Base-by-base conservation (phyloP, 2,888 invertebrate species). In the Zygaena filipendulae region DNA sequence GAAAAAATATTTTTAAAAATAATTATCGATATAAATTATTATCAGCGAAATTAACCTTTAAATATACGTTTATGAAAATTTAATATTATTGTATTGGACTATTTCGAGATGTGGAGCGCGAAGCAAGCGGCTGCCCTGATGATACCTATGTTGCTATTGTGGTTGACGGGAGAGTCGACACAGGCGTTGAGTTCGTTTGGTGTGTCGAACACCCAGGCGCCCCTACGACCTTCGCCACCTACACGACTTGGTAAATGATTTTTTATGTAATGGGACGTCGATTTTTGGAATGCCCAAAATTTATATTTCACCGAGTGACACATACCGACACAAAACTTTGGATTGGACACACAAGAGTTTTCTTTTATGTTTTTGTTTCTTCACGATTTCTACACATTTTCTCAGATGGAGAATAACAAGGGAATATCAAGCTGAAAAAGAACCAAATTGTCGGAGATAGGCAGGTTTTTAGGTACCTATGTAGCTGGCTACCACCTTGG, bases 171-270 rank as follows among this genome's bases (percentile, higher is more conserved):
- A 6, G 66, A 70, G 27, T 70, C 72, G 9, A 83, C 85, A 2
- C 81, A 84, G 45, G 87, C 87, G 11, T 69, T 87, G 38, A 87
- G 87, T 32, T 87, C 87, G 19, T 87, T 87, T 47, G 87, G 87
- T 23, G 87, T 87, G 45, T 84, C 85, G 10, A 87, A 82, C 51
- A 82, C 84, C 21, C 75, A 79, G 40, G 79, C 82, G 25, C 80
- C 84, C 3, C 71, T 80, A 13, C 62, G 60, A n/a, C 74, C 84
- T 3, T 74, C 84, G 3, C 80, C 80, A 16, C 81, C 82, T 21
- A 70, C 81, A 36, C 82, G 82, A 25, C 81, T 83, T 38, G 82
- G 87, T 87, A 80, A 81, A 47, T n/a, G 46, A 43, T 57, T 60
- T 60, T 58, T 49, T 48, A 55, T 62, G 59, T 66, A 59, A 67